A percentile compares a stretch with the other conserved stretches of the same genome.
Evolutionary conservation across 2,888 invertebrate genomes (phyloP).

Genomic region (Lysandra coridon): DNA sequence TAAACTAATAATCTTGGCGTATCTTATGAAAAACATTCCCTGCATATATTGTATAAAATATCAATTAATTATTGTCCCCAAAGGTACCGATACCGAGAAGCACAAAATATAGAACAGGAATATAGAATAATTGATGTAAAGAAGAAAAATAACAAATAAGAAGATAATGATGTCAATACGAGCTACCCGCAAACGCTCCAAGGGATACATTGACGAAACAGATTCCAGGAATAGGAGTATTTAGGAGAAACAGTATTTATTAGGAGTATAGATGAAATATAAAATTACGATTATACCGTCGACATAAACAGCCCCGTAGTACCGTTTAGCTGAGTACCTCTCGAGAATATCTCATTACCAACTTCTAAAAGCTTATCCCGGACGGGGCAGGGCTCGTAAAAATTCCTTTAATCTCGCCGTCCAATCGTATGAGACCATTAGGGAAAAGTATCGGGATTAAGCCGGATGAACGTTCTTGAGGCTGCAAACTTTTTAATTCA

Average conservation of each 20-base stretch:
- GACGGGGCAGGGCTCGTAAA: slow-evolving; percentile 41
- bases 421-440: slow-evolving; percentile 63
- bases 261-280: slow-evolving; percentile 42
- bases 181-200: neutral
- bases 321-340: slow-evolving; percentile 41
- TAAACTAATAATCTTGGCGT: no score
- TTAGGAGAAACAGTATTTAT: slow-evolving; percentile 18
- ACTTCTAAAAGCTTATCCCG: slow-evolving; percentile 44
- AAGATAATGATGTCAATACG: neutral
- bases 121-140: neutral
- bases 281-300: slow-evolving; percentile 38
- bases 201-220: neutral
- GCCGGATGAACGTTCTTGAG: slow-evolving; percentile 52
- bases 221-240: neutral
- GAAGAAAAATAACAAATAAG: neutral
- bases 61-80: no score
- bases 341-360: slow-evolving; percentile 48
- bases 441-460: slow-evolving; percentile 58
- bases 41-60: no score
- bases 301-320: slow-evolving; percentile 37
- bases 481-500: slow-evolving; percentile 69
- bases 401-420: slow-evolving; percentile 49
- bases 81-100: no score
- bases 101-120: neutral
- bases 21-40: no score